These are phyloP conservation scores for Papilio glaucus DNA, from an alignment of 1,140 invertebrate species.

Conservation along the genomic window DNA sequence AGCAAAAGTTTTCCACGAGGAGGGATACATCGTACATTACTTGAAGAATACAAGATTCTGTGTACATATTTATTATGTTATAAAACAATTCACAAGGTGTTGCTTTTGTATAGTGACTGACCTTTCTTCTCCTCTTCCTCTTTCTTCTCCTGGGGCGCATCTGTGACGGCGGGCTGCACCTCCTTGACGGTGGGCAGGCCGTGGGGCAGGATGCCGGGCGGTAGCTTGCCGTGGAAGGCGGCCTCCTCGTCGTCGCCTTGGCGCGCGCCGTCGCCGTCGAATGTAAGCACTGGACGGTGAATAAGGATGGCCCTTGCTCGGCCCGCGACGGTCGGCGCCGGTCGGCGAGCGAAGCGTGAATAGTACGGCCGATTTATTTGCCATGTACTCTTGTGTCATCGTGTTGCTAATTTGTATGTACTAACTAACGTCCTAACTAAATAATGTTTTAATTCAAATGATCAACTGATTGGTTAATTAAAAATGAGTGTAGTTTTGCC, in stretches of 20 bases:
- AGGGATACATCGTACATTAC: too few relatives aligned
- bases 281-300: slow-evolving; percentile 99
- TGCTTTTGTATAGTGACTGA: too few relatives aligned
- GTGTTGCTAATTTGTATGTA: not conserved
- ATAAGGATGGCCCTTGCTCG: slow-evolving; percentile 87
- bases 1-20: too few relatives aligned
- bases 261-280: slow-evolving; percentile 91
- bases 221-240: slow-evolving; percentile 93
- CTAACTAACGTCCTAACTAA: not conserved
- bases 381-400: not conserved
- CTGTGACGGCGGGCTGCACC: slow-evolving; percentile 94
- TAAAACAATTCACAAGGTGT: too few relatives aligned
- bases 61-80: too few relatives aligned
- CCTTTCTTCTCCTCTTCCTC: slow-evolving; percentile 84
- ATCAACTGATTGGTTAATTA: not conserved
- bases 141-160: slow-evolving; percentile 90
- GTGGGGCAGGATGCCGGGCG: slow-evolving; percentile 95
- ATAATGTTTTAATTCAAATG: not conserved
- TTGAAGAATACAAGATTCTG: too few relatives aligned
- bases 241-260: slow-evolving; percentile 97
- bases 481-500: not conserved
- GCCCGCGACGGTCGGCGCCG: slow-evolving; percentile 43
- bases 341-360: slow-evolving; percentile 12
- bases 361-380: slow-evolving; percentile 46
- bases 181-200: slow-evolving; percentile 97